phyloP scores from a whole-genome alignment of 2,888 invertebrate genomes.

The Pammene aurita region DNA sequence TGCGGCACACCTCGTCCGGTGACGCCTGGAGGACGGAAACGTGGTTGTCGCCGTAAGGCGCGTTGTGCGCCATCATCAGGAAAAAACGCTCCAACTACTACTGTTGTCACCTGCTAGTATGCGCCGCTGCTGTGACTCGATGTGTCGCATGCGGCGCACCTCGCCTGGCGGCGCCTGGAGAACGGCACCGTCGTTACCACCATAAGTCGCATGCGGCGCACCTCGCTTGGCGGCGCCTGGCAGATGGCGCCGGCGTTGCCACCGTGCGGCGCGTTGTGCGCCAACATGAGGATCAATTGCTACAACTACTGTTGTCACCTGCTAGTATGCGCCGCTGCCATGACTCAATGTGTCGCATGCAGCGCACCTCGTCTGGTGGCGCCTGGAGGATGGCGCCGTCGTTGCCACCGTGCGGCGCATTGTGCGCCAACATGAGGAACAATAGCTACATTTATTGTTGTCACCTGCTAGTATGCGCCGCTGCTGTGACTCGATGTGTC shows the following conservation, averaged over 20 bases:
- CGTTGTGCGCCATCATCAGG: neutral
- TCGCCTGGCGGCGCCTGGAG: constrained; percentile 89
- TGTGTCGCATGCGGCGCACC: constrained; percentile 86
- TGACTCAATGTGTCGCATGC: too few species aligned
- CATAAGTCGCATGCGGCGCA: too few species aligned
- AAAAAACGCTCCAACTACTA: neutral
- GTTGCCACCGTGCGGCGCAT: constrained; percentile 91
- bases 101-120: neutral
- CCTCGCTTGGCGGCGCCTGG: neutral
- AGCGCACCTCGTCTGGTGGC: constrained; percentile 86
- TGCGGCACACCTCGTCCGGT: neutral
- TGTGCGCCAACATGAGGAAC: constrained; percentile 90
- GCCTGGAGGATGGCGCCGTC: constrained; percentile 88
- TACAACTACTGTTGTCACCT: neutral
- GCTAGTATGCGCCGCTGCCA: neutral
- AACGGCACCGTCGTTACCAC: constrained; percentile 84
- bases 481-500: constrained; percentile 5
- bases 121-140: too few species aligned
- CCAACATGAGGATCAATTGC: neutral
- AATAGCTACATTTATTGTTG: constrained; percentile 71
- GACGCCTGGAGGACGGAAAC: too few species aligned
- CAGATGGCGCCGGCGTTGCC: neutral
- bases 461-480: constrained; percentile 88
- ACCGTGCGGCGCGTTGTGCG: too few species aligned
- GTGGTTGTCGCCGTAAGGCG: too few species aligned